Evolutionary conservation across 2,888 invertebrate genomes (phyloP).

Genomic region (Epicampocera succincta): DNA sequence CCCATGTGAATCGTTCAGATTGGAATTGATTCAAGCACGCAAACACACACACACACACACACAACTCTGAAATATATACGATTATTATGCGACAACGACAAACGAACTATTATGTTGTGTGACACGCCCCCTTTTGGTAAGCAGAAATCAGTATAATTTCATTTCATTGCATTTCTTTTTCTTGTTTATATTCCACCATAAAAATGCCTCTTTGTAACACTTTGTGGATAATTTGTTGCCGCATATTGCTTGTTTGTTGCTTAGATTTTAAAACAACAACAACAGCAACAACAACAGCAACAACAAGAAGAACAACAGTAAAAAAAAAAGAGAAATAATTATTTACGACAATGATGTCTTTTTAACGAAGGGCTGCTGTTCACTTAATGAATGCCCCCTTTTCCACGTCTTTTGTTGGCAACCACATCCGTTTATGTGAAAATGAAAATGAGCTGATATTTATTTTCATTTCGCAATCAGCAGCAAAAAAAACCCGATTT

Average conservation of each 20-base stretch:
- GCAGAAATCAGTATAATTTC: conserved; percentile 55
- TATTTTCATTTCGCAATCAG: background rate
- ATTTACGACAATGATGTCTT: conserved; percentile 64
- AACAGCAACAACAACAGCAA: conserved; percentile 22
- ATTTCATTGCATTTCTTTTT: conserved; percentile 32
- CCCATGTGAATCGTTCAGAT: conserved; percentile 48
- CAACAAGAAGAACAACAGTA: conserved; percentile 25
- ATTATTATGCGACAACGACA: conserved; percentile 60
- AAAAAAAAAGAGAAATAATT: conserved; percentile 39
- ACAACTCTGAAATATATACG: conserved; percentile 17
- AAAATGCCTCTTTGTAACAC: conserved; percentile 64
- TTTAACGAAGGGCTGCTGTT: conserved; percentile 64
- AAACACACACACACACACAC: conserved; percentile 12
- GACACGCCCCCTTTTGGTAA: conserved; percentile 59
- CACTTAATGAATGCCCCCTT: conserved; percentile 38
- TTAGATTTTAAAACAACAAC: conserved; percentile 26
- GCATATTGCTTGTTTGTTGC: conserved; percentile 55
- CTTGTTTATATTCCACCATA: conserved; percentile 38
- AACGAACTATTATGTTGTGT: conserved; percentile 62
- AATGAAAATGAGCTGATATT: conserved; percentile 55
- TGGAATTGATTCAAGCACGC: conserved; percentile 13
- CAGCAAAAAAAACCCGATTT: conserved; percentile 16
- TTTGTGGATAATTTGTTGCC: conserved; percentile 69
- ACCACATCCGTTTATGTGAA: conserved; percentile 63
- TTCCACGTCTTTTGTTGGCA: conserved; percentile 27